phyloP scores from a whole-genome alignment of 2,888 invertebrate species.

The Drosophila meridiana region DNA sequence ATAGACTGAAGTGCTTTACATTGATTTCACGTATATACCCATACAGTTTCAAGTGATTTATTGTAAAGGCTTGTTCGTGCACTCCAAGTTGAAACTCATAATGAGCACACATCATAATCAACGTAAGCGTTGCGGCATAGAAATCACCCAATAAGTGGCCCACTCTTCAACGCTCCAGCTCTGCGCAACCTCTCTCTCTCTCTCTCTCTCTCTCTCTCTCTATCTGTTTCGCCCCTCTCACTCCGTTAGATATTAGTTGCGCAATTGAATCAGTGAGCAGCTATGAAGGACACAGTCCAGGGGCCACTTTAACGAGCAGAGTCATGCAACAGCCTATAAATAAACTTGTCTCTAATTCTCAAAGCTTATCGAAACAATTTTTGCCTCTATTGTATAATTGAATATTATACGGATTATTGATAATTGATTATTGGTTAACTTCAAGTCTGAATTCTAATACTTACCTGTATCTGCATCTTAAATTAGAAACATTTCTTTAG shows the following conservation, averaged over 20 bases:
- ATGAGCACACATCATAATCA: constrained; percentile 70
- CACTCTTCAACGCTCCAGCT: neutral
- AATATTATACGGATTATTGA: neutral
- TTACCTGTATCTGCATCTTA: neutral
- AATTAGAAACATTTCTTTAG: no score
- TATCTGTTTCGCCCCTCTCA: neutral
- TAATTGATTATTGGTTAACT: no score
- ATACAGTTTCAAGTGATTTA: constrained; percentile 81
- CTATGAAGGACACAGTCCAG: constrained; percentile 34
- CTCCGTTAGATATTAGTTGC: neutral
- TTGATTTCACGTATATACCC: constrained; percentile 80
- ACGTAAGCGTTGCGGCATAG: constrained; percentile 48
- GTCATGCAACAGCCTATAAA: neutral
- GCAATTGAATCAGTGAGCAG: constrained; percentile 8
- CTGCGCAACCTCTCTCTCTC: neutral
- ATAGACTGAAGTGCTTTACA: constrained; percentile 82
- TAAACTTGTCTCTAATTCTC: neutral
- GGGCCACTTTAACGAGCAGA: constrained; percentile 13
- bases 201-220: neutral
- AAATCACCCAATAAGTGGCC: constrained; percentile 43
- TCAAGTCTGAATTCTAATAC: neutral
- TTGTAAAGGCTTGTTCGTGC: constrained; percentile 81
- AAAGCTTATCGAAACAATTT: neutral
- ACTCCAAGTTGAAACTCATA: constrained; percentile 76
- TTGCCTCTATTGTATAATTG: neutral